Percentiles rank a stretch among this genome's conserved stretches.
phyloP scores from a whole-genome alignment of 53 echinoderm and acorn worm species.

The Paelopatides confundens region DNA sequence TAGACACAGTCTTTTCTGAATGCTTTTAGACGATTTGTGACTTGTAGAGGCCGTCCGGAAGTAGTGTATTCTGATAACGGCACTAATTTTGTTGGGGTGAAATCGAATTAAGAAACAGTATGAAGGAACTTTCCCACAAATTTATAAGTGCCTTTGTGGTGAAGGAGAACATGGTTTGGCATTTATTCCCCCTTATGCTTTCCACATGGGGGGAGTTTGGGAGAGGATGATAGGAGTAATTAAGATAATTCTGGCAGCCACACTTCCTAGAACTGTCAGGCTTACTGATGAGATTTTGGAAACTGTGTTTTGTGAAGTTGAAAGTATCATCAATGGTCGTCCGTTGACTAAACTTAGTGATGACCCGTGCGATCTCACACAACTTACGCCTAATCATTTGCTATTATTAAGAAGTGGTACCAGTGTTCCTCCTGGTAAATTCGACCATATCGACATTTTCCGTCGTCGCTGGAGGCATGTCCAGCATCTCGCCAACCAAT shows the following conservation, averaged over 20 bases:
- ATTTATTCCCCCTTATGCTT: constrained; percentile 24
- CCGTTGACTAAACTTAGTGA: constrained; percentile 47
- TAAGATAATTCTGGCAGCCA: constrained; percentile 44
- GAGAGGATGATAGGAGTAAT: constrained; percentile 50
- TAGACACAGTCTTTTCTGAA: constrained; percentile 52
- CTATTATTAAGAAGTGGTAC: constrained; percentile 52
- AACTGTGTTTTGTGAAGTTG: constrained; percentile 58
- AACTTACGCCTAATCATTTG: constrained; percentile 55
- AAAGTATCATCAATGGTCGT: constrained; percentile 55
- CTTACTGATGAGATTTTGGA: constrained; percentile 57
- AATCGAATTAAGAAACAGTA: not conserved
- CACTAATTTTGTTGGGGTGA: constrained; percentile 41
- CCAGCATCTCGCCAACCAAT: constrained; percentile 1
- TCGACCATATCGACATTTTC: not conserved
- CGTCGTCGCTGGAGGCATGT: constrained; percentile 55
- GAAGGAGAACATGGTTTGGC: constrained; percentile 19
- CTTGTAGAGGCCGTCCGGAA: constrained; percentile 32
- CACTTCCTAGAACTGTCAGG: constrained; percentile 42
- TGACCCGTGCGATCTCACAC: no score
- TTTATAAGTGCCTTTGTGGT: not conserved
- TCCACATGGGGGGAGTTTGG: constrained; percentile 53
- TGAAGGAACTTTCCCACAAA: not conserved
- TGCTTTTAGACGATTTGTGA: constrained; percentile 51
- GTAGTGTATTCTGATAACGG: constrained; percentile 55
- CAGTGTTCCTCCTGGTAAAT: constrained; percentile 49